phyloP scores from a whole-genome alignment of 2,113 vertebrate species.

The Xenopus borealis region DNA sequence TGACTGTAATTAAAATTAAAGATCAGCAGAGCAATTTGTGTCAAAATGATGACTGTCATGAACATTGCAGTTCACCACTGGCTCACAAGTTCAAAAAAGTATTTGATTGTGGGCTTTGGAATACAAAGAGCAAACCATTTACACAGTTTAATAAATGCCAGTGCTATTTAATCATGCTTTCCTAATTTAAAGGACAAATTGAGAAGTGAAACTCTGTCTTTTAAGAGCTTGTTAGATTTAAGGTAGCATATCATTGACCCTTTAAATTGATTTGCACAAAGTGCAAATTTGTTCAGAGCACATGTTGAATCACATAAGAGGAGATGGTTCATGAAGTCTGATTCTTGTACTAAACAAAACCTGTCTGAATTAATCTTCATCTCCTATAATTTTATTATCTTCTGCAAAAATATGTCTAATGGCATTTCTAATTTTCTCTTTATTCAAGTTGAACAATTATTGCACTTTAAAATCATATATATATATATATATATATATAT shows the following conservation, averaged over 20 bases:
- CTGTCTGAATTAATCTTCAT: too few species aligned
- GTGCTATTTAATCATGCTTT: not conserved
- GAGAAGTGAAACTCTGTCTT: not conserved
- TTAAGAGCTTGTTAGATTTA: not conserved
- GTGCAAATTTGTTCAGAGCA: not conserved
- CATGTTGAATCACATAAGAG: conserved; percentile 4
- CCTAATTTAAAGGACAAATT: not conserved
- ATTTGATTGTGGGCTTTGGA: not conserved
- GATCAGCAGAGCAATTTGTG: not conserved
- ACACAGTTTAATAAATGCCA: not conserved
- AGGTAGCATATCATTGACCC: not conserved
- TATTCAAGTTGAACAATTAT: too few species aligned
- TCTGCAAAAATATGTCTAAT: not conserved
- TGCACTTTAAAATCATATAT: too few species aligned
- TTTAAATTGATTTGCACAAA: conserved; percentile 5
- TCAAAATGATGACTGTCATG: not conserved
- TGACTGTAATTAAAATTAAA: not conserved
- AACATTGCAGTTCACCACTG: not conserved
- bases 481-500: too few species aligned
- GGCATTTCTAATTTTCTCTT: too few species aligned
- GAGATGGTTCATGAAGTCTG: conserved; percentile 17
- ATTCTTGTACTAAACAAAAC: too few species aligned
- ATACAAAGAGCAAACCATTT: not conserved
- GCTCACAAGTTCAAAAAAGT: not conserved
- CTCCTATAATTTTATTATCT: too few species aligned